Conservation (phyloP, 2,113 vertebrate species). For the Marcusenius ussheri region DNA sequence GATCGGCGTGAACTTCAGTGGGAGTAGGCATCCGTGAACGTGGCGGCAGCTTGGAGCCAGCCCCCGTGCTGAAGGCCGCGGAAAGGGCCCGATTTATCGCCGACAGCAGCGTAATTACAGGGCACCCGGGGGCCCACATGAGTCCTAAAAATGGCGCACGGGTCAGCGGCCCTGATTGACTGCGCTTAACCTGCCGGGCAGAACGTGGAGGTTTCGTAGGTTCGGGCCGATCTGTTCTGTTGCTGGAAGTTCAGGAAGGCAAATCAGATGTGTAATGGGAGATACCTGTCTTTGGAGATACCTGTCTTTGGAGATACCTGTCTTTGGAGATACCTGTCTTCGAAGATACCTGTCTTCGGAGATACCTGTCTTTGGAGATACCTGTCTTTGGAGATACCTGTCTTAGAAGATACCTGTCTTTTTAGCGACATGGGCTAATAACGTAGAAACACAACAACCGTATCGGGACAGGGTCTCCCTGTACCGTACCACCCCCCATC, state of each 20-base stretch:
- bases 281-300: not conserved
- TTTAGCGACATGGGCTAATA: not conserved
- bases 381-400: not conserved
- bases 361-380: not conserved
- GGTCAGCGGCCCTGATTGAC: not conserved
- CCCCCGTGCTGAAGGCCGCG: not conserved
- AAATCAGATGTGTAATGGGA: not conserved
- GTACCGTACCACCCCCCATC: not conserved
- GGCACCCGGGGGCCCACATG: not conserved
- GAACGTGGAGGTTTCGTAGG: not conserved
- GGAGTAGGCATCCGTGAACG: not conserved
- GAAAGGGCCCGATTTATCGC: not conserved
- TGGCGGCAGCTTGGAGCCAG: not conserved
- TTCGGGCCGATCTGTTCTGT: not conserved
- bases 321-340: not conserved
- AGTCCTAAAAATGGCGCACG: not conserved
- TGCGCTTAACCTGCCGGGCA: not conserved
- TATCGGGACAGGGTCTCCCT: not conserved
- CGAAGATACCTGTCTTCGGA: not conserved
- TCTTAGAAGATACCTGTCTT: not conserved
- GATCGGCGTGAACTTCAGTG: not conserved
- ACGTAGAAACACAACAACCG: not conserved
- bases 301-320: not conserved
- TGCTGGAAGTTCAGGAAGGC: not conserved
- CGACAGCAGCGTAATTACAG: not conserved